Base-by-base conservation (phyloP, 2,888 invertebrate genomes). In the Eupeodes latifasciatus region DNA sequence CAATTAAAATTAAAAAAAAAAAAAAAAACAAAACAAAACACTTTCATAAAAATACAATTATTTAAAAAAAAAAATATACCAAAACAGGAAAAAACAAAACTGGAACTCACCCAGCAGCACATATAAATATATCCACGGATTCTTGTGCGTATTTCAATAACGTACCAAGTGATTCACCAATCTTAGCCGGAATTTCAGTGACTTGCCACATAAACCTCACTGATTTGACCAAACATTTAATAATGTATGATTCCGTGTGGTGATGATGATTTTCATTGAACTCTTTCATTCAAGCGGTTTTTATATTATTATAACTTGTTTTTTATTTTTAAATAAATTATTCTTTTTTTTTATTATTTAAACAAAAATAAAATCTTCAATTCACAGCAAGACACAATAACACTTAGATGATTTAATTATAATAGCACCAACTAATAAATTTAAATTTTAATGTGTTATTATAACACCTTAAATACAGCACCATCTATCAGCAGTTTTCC, bases 81-180 rank as follows among this genome's bases (percentile, higher is more conserved):
- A 61, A 36, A 57, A 19, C 14, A 36, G 51, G 59, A 5, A 74
- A 51, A 53, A 72, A 12, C 66, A 40, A 75, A 74, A 36, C 51
- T 61, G 14, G 9, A 84, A 91, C 92, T 93, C 92, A 93, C 93
- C 93, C 92, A 91, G 93, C 92, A 90, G 93, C 93, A 91, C 94
- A 94, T 90, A 94, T 92, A 91, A 94, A 92, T 87, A 91, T 91
- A 91, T 93, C 93, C 90, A 94, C 92, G 61, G 94, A 93, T 85
- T 93, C 92, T 90, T 94, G 94, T 80, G 94, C 94, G 91, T 94
- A 93, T 90, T 93, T 92, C 85, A 93, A 92, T 81, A 94, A 91
- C 78, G 93, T 92, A 90, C 93, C 92, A 77, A 94, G 90, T 77
- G 94, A 93, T 89, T 92, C 92, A 91, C 94, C 94, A 90, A 94